Evolutionary conservation across 2,888 invertebrate species (phyloP), one percentile per base, ranked within the genome.

Genomic region (Cyaniris semiargus): DNA sequence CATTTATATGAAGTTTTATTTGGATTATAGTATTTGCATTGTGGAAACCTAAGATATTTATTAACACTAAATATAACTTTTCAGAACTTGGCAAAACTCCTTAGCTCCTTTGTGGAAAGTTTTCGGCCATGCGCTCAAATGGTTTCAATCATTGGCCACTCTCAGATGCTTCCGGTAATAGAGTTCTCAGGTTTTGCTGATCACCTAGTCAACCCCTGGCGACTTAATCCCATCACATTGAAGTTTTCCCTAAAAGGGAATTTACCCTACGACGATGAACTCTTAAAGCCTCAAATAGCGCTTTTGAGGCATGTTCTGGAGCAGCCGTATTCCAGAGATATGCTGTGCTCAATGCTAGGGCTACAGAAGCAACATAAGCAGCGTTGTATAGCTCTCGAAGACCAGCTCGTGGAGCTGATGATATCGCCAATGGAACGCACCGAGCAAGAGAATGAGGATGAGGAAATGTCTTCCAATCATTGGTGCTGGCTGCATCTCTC

Each of bases 71-170:
- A 10, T 38, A 34, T 18, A 10, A 23, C 18, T n/a, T 94, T 94
- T 76, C 87, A 97, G 97, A 97, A 97, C 95, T 92, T 99, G 71
- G 97, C 98, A 53, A 96, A 96, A 85, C 90, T 98, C 38, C 95
- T 99, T 85, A 97, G 98, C 3, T 96, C 96, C 86, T 98, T 98
- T 89, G 97, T 98, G 4, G 98, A 98, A 87, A 98, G 98, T 90
- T 99, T 99, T 89, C 96, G 98, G 81, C 96, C 97, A 18, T 97
- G 98, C 79, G 98, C 99, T 0, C 98, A 99, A 94, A 99, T 99
- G 98, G 97, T 99, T 0, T 97, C 98, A 0, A 97, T 98, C 78
- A 96, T 97, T 81, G 98, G 98, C 0, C 97, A 98, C 83, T 96
- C 97, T 0, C 96, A 97, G 85, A 97, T 99, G 97, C 90, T 98